phyloP scores from a whole-genome alignment of 2,797 vertebrate species.

The Sebastolobus alascanus region DNA sequence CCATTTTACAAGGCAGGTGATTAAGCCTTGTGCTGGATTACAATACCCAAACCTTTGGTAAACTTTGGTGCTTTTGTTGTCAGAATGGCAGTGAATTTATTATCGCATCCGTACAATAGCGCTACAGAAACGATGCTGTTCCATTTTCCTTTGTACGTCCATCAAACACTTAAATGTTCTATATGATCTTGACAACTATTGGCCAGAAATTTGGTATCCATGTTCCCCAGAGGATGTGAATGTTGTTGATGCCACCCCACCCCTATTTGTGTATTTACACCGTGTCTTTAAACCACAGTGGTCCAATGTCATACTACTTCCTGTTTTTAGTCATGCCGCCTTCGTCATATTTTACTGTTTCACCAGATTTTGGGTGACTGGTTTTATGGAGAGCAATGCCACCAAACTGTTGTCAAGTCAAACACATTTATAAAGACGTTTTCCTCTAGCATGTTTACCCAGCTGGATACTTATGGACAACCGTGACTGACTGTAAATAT shows the following conservation, averaged over 20 bases:
- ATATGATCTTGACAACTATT: neutral
- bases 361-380: neutral
- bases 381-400: slow-evolving; percentile 8
- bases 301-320: neutral
- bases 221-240: neutral
- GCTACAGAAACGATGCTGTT: neutral
- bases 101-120: neutral
- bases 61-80: no score
- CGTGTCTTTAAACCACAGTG: no score
- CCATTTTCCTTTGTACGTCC: no score
- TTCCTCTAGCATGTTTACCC: neutral
- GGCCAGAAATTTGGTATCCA: neutral
- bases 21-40: neutral
- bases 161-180: neutral
- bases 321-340: neutral
- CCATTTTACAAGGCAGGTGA: neutral
- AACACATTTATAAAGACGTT: neutral
- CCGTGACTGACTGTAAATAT: slow-evolving; percentile 46
- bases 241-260: neutral
- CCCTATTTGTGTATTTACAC: neutral
- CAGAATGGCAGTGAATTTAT: neutral
- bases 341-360: neutral
- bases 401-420: neutral
- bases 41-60: neutral
- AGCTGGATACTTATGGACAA: neutral